Evolutionary conservation across 2,797 vertebrate genomes (phyloP).

Genomic region (Hylomyscus alleni): DNA sequence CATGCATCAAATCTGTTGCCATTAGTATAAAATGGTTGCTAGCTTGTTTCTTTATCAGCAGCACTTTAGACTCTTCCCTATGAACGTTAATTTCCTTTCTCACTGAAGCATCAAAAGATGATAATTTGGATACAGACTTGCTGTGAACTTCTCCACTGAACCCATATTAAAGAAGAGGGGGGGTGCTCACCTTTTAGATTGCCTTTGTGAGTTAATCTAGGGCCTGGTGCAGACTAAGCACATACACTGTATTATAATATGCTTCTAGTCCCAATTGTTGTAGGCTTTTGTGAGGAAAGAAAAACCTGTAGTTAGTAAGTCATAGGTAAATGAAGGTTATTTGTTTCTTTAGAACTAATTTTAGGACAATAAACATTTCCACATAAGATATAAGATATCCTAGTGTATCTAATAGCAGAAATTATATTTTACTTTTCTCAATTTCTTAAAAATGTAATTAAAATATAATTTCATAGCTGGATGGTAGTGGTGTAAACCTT

Average conservation of each 20-base stretch:
- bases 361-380: constrained; percentile 53
- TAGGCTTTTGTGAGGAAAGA: constrained; percentile 47
- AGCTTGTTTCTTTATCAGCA: constrained; percentile 38
- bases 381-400: constrained; percentile 40
- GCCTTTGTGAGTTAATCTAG: constrained; percentile 18
- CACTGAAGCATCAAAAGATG: constrained; percentile 1
- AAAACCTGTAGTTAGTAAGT: constrained; percentile 1
- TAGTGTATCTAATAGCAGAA: constrained; percentile 39
- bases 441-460: neutral
- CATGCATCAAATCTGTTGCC: neutral
- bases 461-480: neutral
- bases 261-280: neutral
- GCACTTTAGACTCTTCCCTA: constrained; percentile 51
- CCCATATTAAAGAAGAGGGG: neutral
- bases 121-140: constrained; percentile 34
- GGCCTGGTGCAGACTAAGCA: neutral
- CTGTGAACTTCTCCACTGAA: constrained; percentile 39
- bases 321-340: constrained; percentile 18
- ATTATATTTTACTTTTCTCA: neutral
- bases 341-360: constrained; percentile 67
- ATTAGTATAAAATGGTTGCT: constrained; percentile 52
- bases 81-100: neutral
- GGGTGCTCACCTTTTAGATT: constrained; percentile 35
- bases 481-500: neutral
- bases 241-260: neutral